These are phyloP conservation scores for Gymnothorax reevesii DNA, from an alignment of 2,797 vertebrate genomes.

Conservation along the genomic window DNA sequence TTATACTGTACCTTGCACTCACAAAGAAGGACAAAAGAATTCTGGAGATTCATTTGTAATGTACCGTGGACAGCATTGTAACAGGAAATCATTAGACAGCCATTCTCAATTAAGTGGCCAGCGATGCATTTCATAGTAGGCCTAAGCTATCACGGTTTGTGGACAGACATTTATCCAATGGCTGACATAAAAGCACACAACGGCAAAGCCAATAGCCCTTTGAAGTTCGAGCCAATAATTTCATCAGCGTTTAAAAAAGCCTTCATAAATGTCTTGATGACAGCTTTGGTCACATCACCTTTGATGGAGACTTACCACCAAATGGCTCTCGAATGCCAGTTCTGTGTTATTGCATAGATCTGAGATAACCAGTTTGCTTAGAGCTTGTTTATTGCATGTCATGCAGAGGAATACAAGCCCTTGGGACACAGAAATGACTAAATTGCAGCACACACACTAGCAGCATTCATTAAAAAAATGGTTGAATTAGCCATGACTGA, in stretches of 20 bases:
- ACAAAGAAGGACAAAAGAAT: no score
- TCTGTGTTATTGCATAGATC: not conserved
- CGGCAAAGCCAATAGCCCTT: not conserved
- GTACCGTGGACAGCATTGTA: no score
- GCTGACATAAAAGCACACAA: not conserved
- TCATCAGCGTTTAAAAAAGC: not conserved
- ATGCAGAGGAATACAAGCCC: not conserved
- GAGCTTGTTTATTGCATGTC: not conserved
- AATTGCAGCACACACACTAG: not conserved
- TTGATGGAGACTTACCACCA: not conserved
- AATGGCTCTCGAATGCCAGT: not conserved
- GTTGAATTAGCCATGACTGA: no score
- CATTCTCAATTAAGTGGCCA: no score
- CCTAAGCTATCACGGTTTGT: not conserved
- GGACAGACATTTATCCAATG: not conserved
- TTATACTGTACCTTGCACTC: no score
- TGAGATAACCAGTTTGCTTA: not conserved
- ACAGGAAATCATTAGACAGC: no score
- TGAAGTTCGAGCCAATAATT: not conserved
- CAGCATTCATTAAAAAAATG: not conserved
- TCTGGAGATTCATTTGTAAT: no score
- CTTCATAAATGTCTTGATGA: not conserved
- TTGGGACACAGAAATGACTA: not conserved
- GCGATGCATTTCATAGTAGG: not conserved
- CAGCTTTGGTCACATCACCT: not conserved